A percentile compares a stretch with the other conserved stretches of the same genome.
phyloP scores from a whole-genome alignment of 2,113 vertebrate species.

The Salvator merianae region DNA sequence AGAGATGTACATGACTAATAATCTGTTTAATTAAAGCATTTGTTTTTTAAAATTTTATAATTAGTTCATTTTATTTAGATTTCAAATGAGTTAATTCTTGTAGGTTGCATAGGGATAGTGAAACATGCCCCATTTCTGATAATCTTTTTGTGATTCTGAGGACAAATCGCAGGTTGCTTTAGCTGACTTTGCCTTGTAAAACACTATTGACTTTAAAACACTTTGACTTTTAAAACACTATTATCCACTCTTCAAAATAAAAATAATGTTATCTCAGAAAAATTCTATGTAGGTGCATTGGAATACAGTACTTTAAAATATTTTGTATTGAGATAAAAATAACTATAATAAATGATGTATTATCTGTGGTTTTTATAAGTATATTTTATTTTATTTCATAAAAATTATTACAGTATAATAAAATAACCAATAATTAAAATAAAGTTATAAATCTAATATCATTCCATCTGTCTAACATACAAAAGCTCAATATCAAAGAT shows the following conservation, averaged over 20 bases:
- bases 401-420: too few relatives aligned
- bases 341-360: too few relatives aligned
- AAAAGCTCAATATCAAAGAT: too few relatives aligned
- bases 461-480: too few relatives aligned
- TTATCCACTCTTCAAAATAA: neutral
- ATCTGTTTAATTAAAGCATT: neutral
- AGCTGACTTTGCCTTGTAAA: neutral
- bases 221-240: neutral
- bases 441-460: too few relatives aligned
- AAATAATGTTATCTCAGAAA: neutral
- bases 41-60: neutral
- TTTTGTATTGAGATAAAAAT: neutral
- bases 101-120: neutral
- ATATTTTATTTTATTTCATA: too few relatives aligned
- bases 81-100: neutral
- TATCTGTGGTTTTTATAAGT: too few relatives aligned
- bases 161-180: neutral
- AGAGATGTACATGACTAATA: neutral
- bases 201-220: neutral
- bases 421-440: too few relatives aligned
- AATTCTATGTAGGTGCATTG: too few relatives aligned
- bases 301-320: neutral
- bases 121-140: neutral
- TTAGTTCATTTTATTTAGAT: neutral
- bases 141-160: neutral